These are phyloP conservation scores for Anisognathus igniventris DNA, from an alignment of 2,797 vertebrate species.

Conservation along the genomic window DNA sequence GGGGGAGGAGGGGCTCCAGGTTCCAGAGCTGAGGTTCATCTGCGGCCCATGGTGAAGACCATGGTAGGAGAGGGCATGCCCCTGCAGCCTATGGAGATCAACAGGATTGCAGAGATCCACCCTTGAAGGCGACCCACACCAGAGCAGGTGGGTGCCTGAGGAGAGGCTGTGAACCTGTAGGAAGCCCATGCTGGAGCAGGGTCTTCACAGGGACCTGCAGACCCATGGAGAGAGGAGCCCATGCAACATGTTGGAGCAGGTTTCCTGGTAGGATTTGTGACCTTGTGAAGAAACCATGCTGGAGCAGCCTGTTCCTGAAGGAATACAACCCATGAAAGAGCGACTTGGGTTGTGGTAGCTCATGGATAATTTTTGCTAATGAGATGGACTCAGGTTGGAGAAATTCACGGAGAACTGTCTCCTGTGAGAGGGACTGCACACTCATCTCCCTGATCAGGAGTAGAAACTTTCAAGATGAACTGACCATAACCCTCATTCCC, in stretches of 20 bases:
- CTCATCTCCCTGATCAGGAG: not conserved
- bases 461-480: not conserved
- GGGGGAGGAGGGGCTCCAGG: no score
- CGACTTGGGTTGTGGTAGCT: not conserved
- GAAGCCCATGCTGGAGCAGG: not conserved
- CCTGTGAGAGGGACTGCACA: not conserved
- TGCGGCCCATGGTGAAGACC: not conserved
- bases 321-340: not conserved
- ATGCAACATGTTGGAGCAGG: not conserved
- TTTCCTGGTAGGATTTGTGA: not conserved
- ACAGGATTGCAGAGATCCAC: not conserved
- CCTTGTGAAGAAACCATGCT: not conserved
- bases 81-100: not conserved
- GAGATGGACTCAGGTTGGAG: not conserved
- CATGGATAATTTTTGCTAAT: no score
- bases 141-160: not conserved
- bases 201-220: not conserved
- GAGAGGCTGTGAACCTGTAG: not conserved
- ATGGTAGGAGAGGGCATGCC: accelerated
- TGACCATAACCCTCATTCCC: not conserved
- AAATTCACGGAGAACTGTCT: not conserved
- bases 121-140: not conserved
- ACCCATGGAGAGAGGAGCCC: not conserved
- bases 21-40: no score
- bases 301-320: not conserved